phyloP scores from a whole-genome alignment of 2,113 vertebrate genomes.

The Varanus salvator region DNA sequence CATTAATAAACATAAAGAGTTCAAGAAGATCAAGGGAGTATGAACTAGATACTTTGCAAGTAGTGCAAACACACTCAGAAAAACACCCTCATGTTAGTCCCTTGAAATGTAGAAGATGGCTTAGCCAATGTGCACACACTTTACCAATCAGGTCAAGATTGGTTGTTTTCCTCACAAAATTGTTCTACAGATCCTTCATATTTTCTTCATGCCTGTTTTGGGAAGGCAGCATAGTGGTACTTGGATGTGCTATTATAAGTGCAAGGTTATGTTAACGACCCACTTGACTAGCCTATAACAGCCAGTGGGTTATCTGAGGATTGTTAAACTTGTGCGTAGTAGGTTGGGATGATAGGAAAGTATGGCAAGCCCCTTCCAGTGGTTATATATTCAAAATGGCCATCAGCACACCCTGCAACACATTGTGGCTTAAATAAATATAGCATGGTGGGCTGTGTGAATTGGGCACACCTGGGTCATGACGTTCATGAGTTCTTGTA shows the following conservation, averaged over 20 bases:
- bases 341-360: too few species aligned
- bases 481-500: neutral
- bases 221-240: neutral
- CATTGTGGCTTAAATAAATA: too few species aligned
- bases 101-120: neutral
- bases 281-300: neutral
- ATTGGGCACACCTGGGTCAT: neutral
- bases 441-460: too few species aligned
- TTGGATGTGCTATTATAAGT: neutral
- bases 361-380: too few species aligned
- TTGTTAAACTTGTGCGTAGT: too few species aligned
- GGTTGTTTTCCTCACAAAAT: too few species aligned
- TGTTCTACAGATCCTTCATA: neutral
- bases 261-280: neutral
- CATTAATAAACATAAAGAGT: neutral
- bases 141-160: neutral
- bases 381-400: too few species aligned
- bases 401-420: too few species aligned
- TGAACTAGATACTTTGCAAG: neutral
- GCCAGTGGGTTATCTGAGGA: too few species aligned
- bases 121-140: neutral
- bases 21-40: neutral
- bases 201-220: neutral
- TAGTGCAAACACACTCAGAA: neutral
- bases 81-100: neutral